Base-by-base conservation (phyloP, 2,888 invertebrate species). In the Heteromurus nitidus region DNA sequence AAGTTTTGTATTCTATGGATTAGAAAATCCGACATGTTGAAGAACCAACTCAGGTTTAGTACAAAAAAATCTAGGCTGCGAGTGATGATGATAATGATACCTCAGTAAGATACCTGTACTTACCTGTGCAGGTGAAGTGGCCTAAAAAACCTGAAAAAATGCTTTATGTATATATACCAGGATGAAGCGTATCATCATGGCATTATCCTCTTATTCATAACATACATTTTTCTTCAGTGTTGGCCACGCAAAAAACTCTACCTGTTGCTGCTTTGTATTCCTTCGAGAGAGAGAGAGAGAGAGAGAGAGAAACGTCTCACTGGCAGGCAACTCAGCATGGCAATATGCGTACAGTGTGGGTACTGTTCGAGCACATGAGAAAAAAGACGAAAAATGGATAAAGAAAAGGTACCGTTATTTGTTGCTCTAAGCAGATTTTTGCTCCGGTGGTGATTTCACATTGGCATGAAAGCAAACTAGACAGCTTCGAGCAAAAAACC, bases 341-440 rank as follows among this genome's bases (percentile, higher is more conserved):
- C n/a, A n/a, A n/a, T n/a, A n/a, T n/a, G n/a, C n/a, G n/a, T n/a
- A n/a, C n/a, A n/a, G n/a, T n/a, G n/a, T n/a, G n/a, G n/a, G n/a
- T n/a, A n/a, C n/a, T n/a, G n/a, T n/a, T n/a, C n/a, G n/a, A 72
- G 65, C 72, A 60, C 72, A 82, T 82, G 82, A 82, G 82, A 82
- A 81, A 79, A 80, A 74, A 68, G 67, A 80, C 73, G 80, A 69
- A 81, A 81, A 81, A 81, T 81, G 81, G 76, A 82, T 82, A 82
- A 82, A 76, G 73, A 80, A 82, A 75, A 69, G 44, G 82, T 82
- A 82, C 82, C 82, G 82, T 82, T 82, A 82, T 24, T 70, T 82
- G 67, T 76, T 69, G 82, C 82, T 82, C 69, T 82, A 76, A 82
- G 82, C 82, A 72, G 76, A 82, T 82, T 82, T 82, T 82, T 82